These are phyloP conservation scores for Acleris laterana DNA, from an alignment of 2,888 invertebrate species.

Conservation along the genomic window DNA sequence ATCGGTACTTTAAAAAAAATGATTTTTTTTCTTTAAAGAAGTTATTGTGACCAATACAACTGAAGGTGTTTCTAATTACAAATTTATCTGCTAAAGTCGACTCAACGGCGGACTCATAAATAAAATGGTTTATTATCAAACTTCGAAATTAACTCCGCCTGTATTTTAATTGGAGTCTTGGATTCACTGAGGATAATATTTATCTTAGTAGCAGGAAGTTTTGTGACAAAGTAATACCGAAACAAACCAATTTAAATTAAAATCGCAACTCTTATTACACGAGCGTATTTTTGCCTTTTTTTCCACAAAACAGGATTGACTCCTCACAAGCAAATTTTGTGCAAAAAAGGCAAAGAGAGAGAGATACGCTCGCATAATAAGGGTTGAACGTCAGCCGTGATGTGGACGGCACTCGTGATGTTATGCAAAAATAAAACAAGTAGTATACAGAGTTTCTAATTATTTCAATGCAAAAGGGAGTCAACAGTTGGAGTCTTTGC, in stretches of 20 bases:
- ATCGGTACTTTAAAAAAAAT: too few species aligned
- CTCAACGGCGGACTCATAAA: constrained; percentile 9
- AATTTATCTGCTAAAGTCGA: constrained; percentile 5
- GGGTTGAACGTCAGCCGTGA: too few species aligned
- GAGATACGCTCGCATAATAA: too few species aligned
- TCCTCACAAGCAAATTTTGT: too few species aligned
- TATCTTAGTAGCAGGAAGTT: constrained; percentile 2
- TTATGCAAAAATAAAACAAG: too few species aligned
- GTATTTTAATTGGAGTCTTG: constrained; percentile 25
- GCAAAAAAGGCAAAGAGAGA: too few species aligned
- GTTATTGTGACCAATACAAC: not conserved
- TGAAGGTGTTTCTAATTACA: not conserved
- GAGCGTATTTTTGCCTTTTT: too few species aligned
- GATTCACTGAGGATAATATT: constrained; percentile 12
- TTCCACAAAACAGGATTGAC: too few species aligned
- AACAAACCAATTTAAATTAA: not conserved
- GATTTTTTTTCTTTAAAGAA: not conserved
- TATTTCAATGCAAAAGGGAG: too few species aligned
- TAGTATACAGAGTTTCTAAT: too few species aligned
- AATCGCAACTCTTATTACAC: not conserved
- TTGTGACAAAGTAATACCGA: not conserved
- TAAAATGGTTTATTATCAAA: constrained; percentile 16
- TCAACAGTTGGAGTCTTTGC: too few species aligned
- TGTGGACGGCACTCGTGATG: too few species aligned
- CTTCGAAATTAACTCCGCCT: constrained; percentile 24